These are phyloP conservation scores for Orussus abietinus DNA, from an alignment of 1,140 invertebrate species.

Conservation along the genomic window DNA sequence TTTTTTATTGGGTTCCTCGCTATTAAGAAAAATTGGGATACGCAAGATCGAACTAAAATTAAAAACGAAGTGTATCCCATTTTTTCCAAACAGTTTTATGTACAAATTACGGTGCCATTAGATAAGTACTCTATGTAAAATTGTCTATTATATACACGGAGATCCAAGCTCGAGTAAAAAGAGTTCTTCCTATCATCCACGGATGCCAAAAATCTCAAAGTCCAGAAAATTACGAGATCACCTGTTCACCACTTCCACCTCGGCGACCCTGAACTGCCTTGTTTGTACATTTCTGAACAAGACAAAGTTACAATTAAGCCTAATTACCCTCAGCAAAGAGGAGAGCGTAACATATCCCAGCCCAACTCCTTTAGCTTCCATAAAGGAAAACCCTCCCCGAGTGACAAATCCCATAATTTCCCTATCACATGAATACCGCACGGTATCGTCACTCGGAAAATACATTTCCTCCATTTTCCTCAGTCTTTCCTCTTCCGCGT, in stretches of 20 bases:
- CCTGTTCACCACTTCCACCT: conserved; percentile 41
- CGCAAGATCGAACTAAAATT: too few species aligned
- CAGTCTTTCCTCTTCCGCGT: conserved; percentile 49
- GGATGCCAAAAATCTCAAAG: too few species aligned
- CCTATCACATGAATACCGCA: conserved; percentile 62
- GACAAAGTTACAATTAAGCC: conserved; percentile 35
- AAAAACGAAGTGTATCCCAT: too few species aligned
- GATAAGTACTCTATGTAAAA: too few species aligned
- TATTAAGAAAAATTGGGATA: too few species aligned
- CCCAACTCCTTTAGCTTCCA: conserved; percentile 60
- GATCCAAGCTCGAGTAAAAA: too few species aligned
- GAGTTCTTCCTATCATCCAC: too few species aligned
- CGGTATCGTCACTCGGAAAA: conserved; percentile 58
- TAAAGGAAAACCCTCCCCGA: conserved; percentile 67
- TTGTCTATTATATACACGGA: too few species aligned
- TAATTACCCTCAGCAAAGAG: conserved; percentile 54
- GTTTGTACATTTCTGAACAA: conserved; percentile 52
- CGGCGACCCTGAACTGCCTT: conserved; percentile 50
- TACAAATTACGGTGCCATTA: too few species aligned
- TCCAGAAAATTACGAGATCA: too few species aligned
- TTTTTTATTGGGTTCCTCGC: too few species aligned
- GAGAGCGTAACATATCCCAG: conserved; percentile 65
- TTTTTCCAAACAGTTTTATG: too few species aligned
- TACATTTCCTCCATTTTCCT: conserved; percentile 65
- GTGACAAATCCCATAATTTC: conserved; percentile 71